Base-by-base conservation (phyloP, 2,888 invertebrate species). In the Drosophila pseudotalamancana region DNA sequence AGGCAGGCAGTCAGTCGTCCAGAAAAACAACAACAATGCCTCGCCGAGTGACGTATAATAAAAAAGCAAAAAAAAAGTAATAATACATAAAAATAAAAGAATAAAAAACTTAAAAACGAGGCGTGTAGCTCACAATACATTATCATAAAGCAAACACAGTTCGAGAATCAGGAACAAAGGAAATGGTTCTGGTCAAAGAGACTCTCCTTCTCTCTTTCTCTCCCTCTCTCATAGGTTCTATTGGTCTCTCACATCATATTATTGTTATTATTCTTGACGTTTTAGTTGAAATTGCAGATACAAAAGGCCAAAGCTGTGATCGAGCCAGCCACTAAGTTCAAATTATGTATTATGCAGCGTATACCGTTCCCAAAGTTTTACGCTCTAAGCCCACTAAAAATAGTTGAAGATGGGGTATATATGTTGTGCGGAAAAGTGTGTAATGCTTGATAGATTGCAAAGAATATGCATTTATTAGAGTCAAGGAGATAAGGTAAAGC, bases 341-440 rank as follows among this genome's bases (percentile, higher is more conserved):
- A 81, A 85, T 85, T 82, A 76, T 85, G 80, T 63, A 85, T 85
- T 82, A 76, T 85, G 80, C 61, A 29, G 29, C 56, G 80, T 72
- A 63, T 79, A 81, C 71, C 81, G 79, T 79, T 73, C 56, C 56
- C 56, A 50, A 69, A 54, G 48, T 71, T 70, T 43, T 61, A 67
- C 72, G 73, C 69, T 77, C 64, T 82, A n/a, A n/a, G n/a, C n/a
- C n/a, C n/a, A n/a, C n/a, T n/a, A n/a, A n/a, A n/a, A n/a, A n/a
- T n/a, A n/a, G n/a, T n/a, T n/a, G n/a, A n/a, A n/a, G n/a, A n/a
- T n/a, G n/a, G n/a, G n/a, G n/a, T n/a, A n/a, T n/a, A n/a, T n/a
- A n/a, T n/a, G n/a, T n/a, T n/a, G n/a, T n/a, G n/a, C n/a, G n/a
- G n/a, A n/a, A n/a, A n/a, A n/a, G n/a, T n/a, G n/a, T n/a, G n/a